A percentile compares a stretch with the other conserved stretches of the same genome.
These are phyloP conservation scores for Drosophila mayri DNA, from an alignment of 1,140 invertebrate genomes.

Conservation along the genomic window DNA sequence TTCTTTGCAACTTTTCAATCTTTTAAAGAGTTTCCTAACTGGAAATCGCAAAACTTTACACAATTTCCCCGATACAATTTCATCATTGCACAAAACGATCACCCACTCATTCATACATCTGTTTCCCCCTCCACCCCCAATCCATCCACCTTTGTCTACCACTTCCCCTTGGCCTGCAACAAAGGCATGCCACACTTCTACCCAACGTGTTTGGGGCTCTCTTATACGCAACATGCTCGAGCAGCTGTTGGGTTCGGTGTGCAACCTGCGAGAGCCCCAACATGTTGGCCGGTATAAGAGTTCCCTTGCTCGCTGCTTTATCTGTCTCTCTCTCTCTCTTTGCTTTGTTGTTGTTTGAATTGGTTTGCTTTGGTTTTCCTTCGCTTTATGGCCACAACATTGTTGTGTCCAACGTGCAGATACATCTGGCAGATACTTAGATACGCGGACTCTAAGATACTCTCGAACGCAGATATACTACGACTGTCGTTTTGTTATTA, in stretches of 20 bases:
- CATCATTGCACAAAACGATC: constrained; percentile 44
- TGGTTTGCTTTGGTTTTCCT: background rate
- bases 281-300: constrained; percentile 58
- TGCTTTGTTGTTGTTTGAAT: constrained; percentile 1
- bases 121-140: background rate
- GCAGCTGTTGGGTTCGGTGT: constrained; percentile 56
- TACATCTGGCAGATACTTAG: constrained; percentile 46
- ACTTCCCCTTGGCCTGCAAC: constrained; percentile 9
- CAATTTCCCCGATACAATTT: constrained; percentile 17
- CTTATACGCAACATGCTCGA: constrained; percentile 63
- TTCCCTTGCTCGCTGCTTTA: background rate
- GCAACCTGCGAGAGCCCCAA: constrained; percentile 60
- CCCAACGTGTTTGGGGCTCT: constrained; percentile 49
- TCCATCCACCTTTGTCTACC: background rate
- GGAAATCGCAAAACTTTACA: constrained; percentile 1
- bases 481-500: constrained; percentile 59
- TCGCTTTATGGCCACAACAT: constrained; percentile 27
- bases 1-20: background rate
- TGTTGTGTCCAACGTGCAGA: constrained; percentile 42
- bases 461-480: constrained; percentile 21
- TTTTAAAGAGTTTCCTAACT: background rate
- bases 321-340: background rate
- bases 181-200: constrained; percentile 47
- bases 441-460: constrained; percentile 32
- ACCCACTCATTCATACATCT: constrained; percentile 25